phyloP scores from a whole-genome alignment of 2,797 vertebrate species.

The Yasuhikotakia modesta region DNA sequence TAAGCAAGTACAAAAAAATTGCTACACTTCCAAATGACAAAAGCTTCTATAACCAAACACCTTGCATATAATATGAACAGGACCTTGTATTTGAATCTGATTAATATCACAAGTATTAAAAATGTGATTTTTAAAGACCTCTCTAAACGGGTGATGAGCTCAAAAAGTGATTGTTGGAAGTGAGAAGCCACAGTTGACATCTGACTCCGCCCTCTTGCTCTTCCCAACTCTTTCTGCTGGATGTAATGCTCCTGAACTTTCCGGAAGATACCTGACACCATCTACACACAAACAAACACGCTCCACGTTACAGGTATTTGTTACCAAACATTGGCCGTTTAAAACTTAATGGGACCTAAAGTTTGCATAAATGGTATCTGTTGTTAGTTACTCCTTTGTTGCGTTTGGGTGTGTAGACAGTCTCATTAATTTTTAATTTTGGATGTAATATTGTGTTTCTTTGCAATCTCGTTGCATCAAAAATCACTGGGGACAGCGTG shows the following conservation, averaged over 20 bases:
- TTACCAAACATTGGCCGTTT: conserved; percentile 29
- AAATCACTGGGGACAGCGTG: conserved; percentile 15
- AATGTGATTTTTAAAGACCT: conserved; percentile 71
- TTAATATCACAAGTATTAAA: background rate
- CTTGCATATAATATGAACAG: background rate
- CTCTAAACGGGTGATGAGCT: conserved; percentile 82
- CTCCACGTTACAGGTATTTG: conserved; percentile 1
- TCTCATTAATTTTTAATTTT: conserved; percentile 32
- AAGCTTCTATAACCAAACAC: background rate
- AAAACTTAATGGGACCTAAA: conserved; percentile 42
- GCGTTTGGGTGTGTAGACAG: conserved; percentile 3
- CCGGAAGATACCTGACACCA: conserved; percentile 84
- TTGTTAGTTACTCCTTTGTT: conserved; percentile 28
- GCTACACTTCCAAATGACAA: background rate
- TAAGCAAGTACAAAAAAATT: background rate
- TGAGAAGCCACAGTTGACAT: conserved; percentile 77
- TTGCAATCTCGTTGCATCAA: background rate
- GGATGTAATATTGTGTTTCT: conserved; percentile 30
- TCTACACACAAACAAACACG: conserved; percentile 66
- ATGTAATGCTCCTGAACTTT: conserved; percentile 73
- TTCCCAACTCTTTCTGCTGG: conserved; percentile 73
- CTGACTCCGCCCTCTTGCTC: conserved; percentile 72
- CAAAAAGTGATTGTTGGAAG: conserved; percentile 85
- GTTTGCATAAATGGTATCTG: conserved; percentile 35
- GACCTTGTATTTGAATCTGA: background rate